These are phyloP conservation scores for Hydrochoerus hydrochaeris DNA, from an alignment of 2,113 vertebrate species.

Conservation along the genomic window DNA sequence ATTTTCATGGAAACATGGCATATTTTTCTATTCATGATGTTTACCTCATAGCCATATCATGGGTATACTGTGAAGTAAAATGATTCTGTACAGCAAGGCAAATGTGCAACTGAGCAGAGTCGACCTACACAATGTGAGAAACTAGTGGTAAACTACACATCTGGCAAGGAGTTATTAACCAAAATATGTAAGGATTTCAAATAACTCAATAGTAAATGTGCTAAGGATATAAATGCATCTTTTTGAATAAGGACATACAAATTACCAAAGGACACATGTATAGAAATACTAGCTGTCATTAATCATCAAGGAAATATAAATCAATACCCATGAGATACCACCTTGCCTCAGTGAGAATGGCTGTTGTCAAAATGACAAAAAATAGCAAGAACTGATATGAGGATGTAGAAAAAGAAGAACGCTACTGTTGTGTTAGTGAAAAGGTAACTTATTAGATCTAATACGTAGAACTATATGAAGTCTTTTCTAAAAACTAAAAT, in stretches of 20 bases:
- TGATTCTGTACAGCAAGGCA: not conserved
- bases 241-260: not conserved
- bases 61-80: not conserved
- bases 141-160: not conserved
- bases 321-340: not conserved
- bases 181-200: not conserved
- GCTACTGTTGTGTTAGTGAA: not conserved
- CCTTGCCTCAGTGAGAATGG: not conserved
- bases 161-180: too few relatives aligned
- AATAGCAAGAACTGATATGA: not conserved
- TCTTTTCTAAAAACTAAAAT: not conserved
- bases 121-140: not conserved
- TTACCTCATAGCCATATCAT: not conserved
- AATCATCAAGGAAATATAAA: not conserved
- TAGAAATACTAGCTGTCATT: not conserved
- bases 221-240: not conserved
- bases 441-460: not conserved
- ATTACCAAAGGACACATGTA: not conserved
- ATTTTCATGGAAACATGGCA: not conserved
- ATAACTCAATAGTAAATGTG: not conserved
- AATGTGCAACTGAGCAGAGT: too few relatives aligned
- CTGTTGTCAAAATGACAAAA: not conserved
- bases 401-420: not conserved
- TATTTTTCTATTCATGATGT: too few relatives aligned
- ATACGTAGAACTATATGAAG: not conserved